A percentile compares a stretch with the other conserved stretches of the same genome.
Evolutionary conservation across 2,888 invertebrate species (phyloP).

Genomic region (Oligia strigilis): DNA sequence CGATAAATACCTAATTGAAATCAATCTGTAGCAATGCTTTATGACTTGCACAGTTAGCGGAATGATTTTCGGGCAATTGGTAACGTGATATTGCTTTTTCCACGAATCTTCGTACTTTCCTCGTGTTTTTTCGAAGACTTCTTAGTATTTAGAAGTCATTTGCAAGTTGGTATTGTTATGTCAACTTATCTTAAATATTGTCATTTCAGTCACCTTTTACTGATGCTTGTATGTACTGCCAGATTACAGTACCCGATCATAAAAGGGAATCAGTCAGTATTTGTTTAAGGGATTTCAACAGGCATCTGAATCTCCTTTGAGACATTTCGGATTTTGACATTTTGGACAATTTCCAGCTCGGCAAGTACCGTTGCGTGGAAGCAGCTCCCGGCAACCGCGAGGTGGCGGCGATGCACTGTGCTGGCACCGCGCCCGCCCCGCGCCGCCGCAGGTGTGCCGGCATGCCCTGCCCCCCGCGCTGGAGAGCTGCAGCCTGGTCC

Average conservation of each 20-base stretch:
- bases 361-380: constrained; percentile 94
- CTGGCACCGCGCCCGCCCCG: constrained; percentile 91
- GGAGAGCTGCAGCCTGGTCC: constrained; percentile 95
- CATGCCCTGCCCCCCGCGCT: constrained; percentile 95
- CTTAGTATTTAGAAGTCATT: not conserved
- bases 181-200: not conserved
- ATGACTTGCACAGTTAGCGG: constrained; percentile 32
- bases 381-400: constrained; percentile 91
- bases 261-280: not conserved
- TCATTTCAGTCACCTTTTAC: not conserved
- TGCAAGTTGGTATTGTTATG: not conserved
- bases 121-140: not conserved
- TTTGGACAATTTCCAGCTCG: constrained; percentile 86
- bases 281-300: not conserved
- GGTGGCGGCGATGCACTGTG: constrained; percentile 87
- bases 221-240: too few relatives aligned
- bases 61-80: constrained; percentile 42
- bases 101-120: constrained; percentile 16
- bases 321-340: not conserved
- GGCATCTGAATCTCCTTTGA: not conserved
- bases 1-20: constrained; percentile 66
- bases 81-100: constrained; percentile 29
- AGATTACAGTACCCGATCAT: not conserved
- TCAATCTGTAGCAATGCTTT: constrained; percentile 61
- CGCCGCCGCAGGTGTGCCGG: constrained; percentile 93